Percentiles rank a stretch among this genome's conserved stretches.
phyloP scores from a whole-genome alignment of 1,140 invertebrate species.

The Epicauta chinensis region DNA sequence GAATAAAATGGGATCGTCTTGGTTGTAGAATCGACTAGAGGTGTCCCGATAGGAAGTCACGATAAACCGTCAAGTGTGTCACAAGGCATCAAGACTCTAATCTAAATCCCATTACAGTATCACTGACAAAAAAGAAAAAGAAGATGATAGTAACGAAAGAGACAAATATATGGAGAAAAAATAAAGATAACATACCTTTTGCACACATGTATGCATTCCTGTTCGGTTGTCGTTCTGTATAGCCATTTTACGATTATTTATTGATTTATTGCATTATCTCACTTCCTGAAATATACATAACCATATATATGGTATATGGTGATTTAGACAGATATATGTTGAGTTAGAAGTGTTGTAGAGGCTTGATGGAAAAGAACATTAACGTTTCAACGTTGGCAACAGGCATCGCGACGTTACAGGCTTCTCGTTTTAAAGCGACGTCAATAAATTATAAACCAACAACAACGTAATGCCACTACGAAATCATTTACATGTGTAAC shows the following conservation, averaged over 20 bases:
- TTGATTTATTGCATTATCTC: constrained; percentile 35
- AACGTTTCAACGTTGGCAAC: constrained; percentile 18
- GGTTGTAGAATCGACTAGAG: too few species aligned
- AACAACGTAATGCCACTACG: constrained; percentile 5
- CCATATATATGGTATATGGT: not conserved
- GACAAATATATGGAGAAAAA: not conserved
- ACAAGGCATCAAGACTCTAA: constrained; percentile 30
- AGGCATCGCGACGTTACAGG: constrained; percentile 9
- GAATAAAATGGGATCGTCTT: constrained; percentile 14
- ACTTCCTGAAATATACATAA: constrained; percentile 18
- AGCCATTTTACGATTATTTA: constrained; percentile 28
- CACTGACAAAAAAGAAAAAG: not conserved
- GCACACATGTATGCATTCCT: constrained; percentile 16
- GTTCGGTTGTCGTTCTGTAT: not conserved
- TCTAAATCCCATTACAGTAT: constrained; percentile 29
- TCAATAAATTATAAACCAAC: constrained; percentile 11
- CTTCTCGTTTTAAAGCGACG: constrained; percentile 11
- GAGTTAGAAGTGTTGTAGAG: not conserved
- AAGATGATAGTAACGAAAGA: too few species aligned
- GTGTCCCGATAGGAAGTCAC: not conserved
- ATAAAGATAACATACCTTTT: too few species aligned
- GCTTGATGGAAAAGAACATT: constrained; percentile 21
- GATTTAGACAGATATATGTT: too few species aligned
- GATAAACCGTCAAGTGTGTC: constrained; percentile 27
- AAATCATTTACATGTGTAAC: constrained; percentile 17